These are phyloP conservation scores for Orthochromis malagaraziensis DNA, from an alignment of 2,113 vertebrate genomes.

Conservation along the genomic window DNA sequence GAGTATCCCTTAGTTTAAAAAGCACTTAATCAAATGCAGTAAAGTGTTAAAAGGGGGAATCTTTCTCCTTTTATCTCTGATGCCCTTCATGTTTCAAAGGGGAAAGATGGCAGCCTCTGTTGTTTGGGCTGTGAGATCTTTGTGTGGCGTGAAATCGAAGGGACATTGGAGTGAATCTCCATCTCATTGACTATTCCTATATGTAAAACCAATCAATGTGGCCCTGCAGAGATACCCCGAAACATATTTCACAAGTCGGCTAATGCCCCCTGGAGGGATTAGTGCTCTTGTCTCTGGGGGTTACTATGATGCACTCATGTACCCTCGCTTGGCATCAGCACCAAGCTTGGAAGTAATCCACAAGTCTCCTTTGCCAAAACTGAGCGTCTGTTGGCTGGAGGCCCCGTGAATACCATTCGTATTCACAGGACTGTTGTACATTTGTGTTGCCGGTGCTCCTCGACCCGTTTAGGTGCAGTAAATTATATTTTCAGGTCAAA, in stretches of 20 bases:
- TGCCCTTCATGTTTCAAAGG: background rate
- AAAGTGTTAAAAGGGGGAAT: background rate
- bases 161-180: constrained; percentile 43
- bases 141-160: constrained; percentile 57
- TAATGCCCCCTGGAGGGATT: constrained; percentile 36
- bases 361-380: background rate
- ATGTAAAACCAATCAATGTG: constrained; percentile 49
- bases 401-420: background rate
- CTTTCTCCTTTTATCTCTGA: background rate
- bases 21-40: background rate
- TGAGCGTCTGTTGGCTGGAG: background rate
- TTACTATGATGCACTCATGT: constrained; percentile 10
- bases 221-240: constrained; percentile 42
- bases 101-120: background rate
- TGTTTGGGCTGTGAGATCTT: constrained; percentile 14
- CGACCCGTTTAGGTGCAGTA: background rate
- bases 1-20: background rate
- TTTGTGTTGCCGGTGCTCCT: background rate
- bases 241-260: constrained; percentile 22
- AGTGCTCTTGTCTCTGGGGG: constrained; percentile 36
- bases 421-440: background rate
- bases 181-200: constrained; percentile 45
- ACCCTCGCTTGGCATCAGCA: constrained; percentile 14
- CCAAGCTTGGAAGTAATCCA: constrained; percentile 28
- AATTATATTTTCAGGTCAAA: background rate